phyloP scores from a whole-genome alignment of 2,888 invertebrate species.

The Yponomeuta plumbellus region DNA sequence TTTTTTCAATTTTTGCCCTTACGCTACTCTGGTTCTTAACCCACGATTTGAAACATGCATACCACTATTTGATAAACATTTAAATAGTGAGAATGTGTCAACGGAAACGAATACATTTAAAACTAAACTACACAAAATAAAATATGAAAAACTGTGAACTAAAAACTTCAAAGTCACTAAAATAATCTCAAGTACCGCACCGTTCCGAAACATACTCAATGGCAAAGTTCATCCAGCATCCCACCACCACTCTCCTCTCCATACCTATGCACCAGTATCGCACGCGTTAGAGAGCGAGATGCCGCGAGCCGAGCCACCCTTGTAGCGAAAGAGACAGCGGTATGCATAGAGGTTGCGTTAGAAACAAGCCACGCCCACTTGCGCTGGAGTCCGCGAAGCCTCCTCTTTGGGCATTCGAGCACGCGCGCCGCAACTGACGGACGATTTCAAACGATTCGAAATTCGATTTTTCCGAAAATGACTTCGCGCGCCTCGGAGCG shows the following conservation, averaged over 20 bases:
- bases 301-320: constrained; percentile 16
- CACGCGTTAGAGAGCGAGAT: constrained; percentile 59
- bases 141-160: not conserved
- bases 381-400: constrained; percentile 57
- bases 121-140: not conserved
- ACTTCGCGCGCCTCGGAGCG: constrained; percentile 40
- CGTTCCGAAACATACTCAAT: constrained; percentile 43
- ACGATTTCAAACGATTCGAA: constrained; percentile 39
- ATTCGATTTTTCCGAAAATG: constrained; percentile 43
- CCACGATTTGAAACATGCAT: too few species aligned
- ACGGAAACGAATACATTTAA: too few species aligned
- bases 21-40: too few species aligned
- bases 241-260: constrained; percentile 56
- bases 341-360: constrained; percentile 67
- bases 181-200: not conserved
- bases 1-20: too few species aligned
- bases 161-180: not conserved
- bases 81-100: too few species aligned
- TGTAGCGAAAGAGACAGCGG: constrained; percentile 41
- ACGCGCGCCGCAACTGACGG: constrained; percentile 63
- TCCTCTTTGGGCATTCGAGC: constrained; percentile 71
- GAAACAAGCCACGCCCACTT: constrained; percentile 64
- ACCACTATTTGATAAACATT: too few species aligned
- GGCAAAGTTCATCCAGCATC: constrained; percentile 69
- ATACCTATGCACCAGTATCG: constrained; percentile 48